Conservation (phyloP, 2,888 invertebrate genomes). For the Chironomus riparius region DNA sequence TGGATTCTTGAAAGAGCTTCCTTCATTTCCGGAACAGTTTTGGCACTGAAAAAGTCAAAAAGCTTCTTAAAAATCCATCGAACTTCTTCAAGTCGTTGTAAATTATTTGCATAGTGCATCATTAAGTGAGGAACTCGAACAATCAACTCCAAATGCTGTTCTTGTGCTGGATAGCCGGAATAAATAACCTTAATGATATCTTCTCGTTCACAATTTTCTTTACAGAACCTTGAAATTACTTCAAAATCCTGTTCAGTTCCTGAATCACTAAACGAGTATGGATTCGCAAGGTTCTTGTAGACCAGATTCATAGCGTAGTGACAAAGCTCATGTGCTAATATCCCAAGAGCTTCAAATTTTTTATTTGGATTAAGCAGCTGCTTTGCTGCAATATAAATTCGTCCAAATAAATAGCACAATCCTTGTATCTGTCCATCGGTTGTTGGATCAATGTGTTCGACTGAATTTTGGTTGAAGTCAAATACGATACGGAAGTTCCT, state of each 20-base stretch:
- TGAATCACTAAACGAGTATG: not conserved
- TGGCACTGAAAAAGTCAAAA: not conserved
- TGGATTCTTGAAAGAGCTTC: too few relatives aligned
- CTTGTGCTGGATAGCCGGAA: not conserved
- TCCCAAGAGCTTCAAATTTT: not conserved
- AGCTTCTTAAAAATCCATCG: not conserved
- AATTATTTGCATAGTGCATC: not conserved
- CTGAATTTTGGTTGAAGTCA: not conserved
- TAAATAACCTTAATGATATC: not conserved
- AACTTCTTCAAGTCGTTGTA: not conserved
- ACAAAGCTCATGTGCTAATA: not conserved
- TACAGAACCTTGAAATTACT: not conserved
- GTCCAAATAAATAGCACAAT: not conserved
- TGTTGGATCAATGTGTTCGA: not conserved
- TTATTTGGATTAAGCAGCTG: not conserved
- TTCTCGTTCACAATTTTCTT: not conserved
- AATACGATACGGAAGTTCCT: not conserved
- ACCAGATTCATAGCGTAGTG: not conserved
- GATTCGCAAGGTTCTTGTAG: not conserved
- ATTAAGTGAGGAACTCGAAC: not conserved
- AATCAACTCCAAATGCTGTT: not conserved
- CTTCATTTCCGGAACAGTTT: too few relatives aligned
- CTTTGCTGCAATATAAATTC: not conserved
- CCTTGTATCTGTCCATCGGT: not conserved
- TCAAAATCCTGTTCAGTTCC: not conserved